phyloP scores from a whole-genome alignment of 2,113 vertebrate genomes.

The Caloenas nicobarica region DNA sequence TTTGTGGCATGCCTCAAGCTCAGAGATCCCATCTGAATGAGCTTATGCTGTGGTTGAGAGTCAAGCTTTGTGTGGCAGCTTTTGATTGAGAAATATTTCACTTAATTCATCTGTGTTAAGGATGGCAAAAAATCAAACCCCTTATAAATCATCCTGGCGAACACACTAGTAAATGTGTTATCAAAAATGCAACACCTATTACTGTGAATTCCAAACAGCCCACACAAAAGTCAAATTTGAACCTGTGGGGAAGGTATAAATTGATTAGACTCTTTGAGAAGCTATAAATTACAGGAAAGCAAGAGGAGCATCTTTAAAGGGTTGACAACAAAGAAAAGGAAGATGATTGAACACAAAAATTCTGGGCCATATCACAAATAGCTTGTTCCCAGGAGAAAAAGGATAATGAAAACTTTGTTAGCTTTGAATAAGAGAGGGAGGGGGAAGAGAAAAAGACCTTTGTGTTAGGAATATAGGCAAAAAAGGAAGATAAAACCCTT shows the following conservation, averaged over 20 bases:
- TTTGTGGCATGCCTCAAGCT: background rate
- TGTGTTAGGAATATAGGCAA: background rate
- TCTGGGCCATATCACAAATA: background rate
- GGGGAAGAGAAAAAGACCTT: background rate
- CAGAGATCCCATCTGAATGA: background rate
- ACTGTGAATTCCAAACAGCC: slow-evolving; percentile 55
- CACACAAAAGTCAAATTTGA: slow-evolving; percentile 27
- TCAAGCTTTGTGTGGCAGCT: background rate
- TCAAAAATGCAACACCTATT: slow-evolving; percentile 59
- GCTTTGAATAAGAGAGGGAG: background rate
- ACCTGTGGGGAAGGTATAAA: slow-evolving; percentile 48
- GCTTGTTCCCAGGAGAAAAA: background rate
- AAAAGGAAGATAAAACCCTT: background rate
- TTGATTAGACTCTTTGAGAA: slow-evolving; percentile 40
- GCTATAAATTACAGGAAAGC: slow-evolving; percentile 58
- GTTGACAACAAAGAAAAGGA: slow-evolving; percentile 49
- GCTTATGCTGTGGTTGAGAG: background rate
- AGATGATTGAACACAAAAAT: slow-evolving; percentile 53
- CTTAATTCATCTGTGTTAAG: slow-evolving; percentile 58
- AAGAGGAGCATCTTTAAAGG: slow-evolving; percentile 19
- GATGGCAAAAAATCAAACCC: slow-evolving; percentile 51
- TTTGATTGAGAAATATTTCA: slow-evolving; percentile 57
- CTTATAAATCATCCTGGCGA: slow-evolving; percentile 57
- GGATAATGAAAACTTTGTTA: background rate
- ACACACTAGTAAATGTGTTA: slow-evolving; percentile 43